Conservation (phyloP, 64 coral and sea anemone genomes). For the Porites lutea region DNA sequence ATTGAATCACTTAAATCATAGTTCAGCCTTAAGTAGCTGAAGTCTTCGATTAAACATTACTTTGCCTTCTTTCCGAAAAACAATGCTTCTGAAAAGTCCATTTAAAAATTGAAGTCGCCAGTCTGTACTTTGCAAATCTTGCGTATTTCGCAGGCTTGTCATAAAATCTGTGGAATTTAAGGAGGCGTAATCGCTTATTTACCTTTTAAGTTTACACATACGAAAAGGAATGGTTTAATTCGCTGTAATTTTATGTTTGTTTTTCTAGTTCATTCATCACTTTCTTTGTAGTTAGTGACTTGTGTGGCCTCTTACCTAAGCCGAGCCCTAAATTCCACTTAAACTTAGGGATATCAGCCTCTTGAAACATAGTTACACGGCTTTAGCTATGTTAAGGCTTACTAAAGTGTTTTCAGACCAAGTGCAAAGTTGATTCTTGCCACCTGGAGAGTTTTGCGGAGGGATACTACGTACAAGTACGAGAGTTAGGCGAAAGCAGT, state of each 20-base stretch:
- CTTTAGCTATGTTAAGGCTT: not conserved
- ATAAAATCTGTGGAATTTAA: not conserved
- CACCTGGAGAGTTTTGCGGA: too few relatives aligned
- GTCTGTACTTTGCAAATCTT: not conserved
- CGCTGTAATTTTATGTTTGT: not conserved
- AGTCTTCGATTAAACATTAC: not conserved
- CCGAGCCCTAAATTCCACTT: not conserved
- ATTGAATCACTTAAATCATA: conserved; percentile 14
- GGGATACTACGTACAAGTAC: too few relatives aligned
- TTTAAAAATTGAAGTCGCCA: not conserved
- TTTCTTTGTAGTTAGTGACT: not conserved
- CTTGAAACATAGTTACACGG: not conserved
- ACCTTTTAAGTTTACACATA: not conserved
- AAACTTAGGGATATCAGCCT: not conserved
- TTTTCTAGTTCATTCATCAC: not conserved
- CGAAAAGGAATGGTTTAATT: not conserved
- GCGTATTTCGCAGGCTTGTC: not conserved
- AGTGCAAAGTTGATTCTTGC: too few relatives aligned
- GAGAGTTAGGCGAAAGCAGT: too few relatives aligned
- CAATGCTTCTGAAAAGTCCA: not conserved
- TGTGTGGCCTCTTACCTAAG: not conserved
- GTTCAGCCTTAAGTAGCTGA: not conserved
- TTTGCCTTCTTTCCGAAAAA: not conserved
- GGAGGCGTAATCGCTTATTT: not conserved
- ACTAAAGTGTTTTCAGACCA: not conserved